Base-by-base conservation (phyloP, 2,888 invertebrate species). In the Drosophila putrida region DNA sequence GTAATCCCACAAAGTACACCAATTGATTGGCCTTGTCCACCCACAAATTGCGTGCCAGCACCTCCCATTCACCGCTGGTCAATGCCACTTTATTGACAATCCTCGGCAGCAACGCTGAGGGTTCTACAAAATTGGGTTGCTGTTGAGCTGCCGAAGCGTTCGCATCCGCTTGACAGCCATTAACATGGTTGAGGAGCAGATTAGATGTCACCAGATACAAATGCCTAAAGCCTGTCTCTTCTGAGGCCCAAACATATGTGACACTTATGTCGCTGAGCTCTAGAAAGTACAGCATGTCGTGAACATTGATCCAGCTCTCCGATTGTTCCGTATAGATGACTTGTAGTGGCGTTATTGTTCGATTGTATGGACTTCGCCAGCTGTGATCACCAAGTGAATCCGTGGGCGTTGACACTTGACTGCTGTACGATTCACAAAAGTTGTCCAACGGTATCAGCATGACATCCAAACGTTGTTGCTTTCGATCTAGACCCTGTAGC, bases 11-110 rank as follows among this genome's bases (percentile, higher is more conserved):
- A 93, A 99, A 98, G 93, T 98, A 99, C 1, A 99, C 96, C 66
- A 98, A 93, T 66, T 95, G 95, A 72, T 95, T 94, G 4, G 93
- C 91, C 71, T 95, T 94, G 92, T 99, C 98, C 38, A 98, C 96
- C 97, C 98, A 98, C 58, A 98, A 94, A 92, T 95, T 95, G 70
- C 95, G 94, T 31, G 96, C 96, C 87, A 97, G 93, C 15, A 98
- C 97, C 92, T 98, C 98, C 98, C 98, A 98, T n/a, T 97, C 96
- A 0, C 98, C 98, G 11, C 95, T 94, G 0, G 98, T 98, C 80
- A 98, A 93, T 0, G 96, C 94, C 68, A 93, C 92, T 91, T 96
- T 95, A 67, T 95, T 95, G 59, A 95, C 90, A 70, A 96, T 94
- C 82, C 95, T 94, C 0, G 96, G 96, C 20, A 93, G 93, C 58